Percentiles rank a stretch among this genome's conserved stretches.
phyloP scores from a whole-genome alignment of 2,888 invertebrate species.

The Monopis laevigella region DNA sequence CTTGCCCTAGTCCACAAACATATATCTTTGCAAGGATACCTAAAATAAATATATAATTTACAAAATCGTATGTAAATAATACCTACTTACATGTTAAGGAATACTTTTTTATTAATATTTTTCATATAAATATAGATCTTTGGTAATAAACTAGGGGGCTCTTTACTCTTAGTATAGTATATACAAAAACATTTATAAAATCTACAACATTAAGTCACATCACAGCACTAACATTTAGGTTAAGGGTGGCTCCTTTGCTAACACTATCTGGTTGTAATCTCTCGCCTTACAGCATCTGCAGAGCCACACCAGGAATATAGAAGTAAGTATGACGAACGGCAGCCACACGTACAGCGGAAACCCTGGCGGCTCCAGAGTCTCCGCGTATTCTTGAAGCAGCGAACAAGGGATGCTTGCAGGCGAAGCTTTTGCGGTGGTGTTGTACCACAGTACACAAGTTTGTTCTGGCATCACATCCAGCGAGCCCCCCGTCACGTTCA shows the following conservation, averaged over 20 bases:
- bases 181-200: background rate
- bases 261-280: constrained; percentile 3
- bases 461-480: constrained; percentile 5
- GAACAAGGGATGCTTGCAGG: background rate
- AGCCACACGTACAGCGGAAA: constrained; percentile 7
- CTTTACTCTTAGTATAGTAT: background rate
- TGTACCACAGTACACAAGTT: constrained; percentile 6
- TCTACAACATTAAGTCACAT: background rate
- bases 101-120: background rate
- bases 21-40: too few species aligned
- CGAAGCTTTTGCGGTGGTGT: background rate
- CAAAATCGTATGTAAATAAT: too few species aligned
- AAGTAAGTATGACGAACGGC: constrained; percentile 1
- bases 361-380: constrained; percentile 5
- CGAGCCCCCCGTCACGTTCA: constrained; percentile 2
- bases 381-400: constrained; percentile 6
- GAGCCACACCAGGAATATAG: constrained; percentile 8
- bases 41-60: too few species aligned
- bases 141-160: background rate
- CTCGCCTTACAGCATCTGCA: constrained; percentile 7
- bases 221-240: background rate
- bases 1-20: too few species aligned
- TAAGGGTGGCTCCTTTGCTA: background rate
- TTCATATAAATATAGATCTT: background rate
- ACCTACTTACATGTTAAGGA: too few species aligned